Evolutionary conservation across 2,888 invertebrate genomes (phyloP).

Genomic region (Prenolepis imparis): DNA sequence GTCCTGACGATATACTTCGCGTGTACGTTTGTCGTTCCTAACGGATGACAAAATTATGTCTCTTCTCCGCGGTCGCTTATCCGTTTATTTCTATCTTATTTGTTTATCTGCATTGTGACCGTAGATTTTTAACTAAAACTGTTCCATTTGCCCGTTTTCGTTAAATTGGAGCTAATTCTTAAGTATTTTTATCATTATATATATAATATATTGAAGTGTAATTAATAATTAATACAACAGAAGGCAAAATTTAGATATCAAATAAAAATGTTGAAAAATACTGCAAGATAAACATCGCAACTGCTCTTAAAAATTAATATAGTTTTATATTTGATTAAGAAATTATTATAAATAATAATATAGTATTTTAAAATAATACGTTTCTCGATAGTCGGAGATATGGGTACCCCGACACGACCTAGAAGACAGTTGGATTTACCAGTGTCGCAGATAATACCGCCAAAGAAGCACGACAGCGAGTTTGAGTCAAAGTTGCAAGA

Average conservation of each 20-base stretch:
- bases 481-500: conserved; percentile 94
- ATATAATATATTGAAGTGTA: background rate
- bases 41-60: background rate
- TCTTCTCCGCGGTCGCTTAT: too few species aligned
- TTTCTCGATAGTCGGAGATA: conserved; percentile 83
- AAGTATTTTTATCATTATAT: background rate
- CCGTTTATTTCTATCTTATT: background rate
- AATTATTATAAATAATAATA: background rate
- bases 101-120: background rate
- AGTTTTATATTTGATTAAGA: background rate
- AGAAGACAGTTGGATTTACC: conserved; percentile 88
- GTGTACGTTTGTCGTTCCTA: background rate
- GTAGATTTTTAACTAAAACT: background rate
- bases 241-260: background rate
- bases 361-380: background rate
- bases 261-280: background rate
- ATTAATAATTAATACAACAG: background rate
- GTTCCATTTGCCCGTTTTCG: background rate
- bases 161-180: background rate
- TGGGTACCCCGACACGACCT: conserved; percentile 87
- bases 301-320: background rate
- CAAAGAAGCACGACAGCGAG: conserved; percentile 89
- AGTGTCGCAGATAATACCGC: conserved; percentile 88
- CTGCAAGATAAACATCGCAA: background rate
- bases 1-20: background rate